Base-by-base conservation (phyloP, 2,888 invertebrate genomes). In the Octonoba sinensis region DNA sequence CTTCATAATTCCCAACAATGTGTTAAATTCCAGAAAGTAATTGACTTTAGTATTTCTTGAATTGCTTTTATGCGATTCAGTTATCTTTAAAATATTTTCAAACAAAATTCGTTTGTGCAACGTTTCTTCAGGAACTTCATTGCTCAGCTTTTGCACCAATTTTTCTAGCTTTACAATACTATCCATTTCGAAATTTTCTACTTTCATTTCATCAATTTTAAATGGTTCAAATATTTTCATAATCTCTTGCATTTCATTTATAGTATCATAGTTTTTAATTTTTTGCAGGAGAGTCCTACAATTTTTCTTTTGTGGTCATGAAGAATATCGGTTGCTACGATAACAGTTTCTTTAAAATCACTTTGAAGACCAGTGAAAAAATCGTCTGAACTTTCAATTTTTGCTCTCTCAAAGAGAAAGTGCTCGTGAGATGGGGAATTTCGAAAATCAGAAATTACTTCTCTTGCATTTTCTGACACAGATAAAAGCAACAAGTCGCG, bases 311-410 rank as follows among this genome's bases (percentile, higher is more conserved):
- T 64, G 24, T 62, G 54, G n/a, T 20, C 24, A 46, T 13, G 27
- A 13, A 77, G 24, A 11, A 69, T 60, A 27, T 56, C 49, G 15
- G 22, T 16, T 0, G 71, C 22, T 3, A 44, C 24, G 27, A n/a
- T 2, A 11, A 16, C 44, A 0, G 67, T 36, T 24, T 75, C 60
- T 6, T 49, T 59, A 6, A 59, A 16, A 36, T 77, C 77, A 12
- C 36, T 54, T 56, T 71, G 71, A 36, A 77, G 57, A 22, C 56
- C 27, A 1, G 20, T 18, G 49, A 62, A 77, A 62, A 71, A 77
- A 44, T 49, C 15, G 18, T 36, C 56, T n/a, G 18, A 16, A 27
- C 18, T 22, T n/a, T 77, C 51, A 11, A 77, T 27, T 18, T 71
- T 71, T 22, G 51, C n/a, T 22, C 64, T 60, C 36, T 20, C 49